A percentile compares a stretch with the other conserved stretches of the same genome.
phyloP scores from a whole-genome alignment of 1,140 invertebrate genomes.

The Helicoverpa armigera region DNA sequence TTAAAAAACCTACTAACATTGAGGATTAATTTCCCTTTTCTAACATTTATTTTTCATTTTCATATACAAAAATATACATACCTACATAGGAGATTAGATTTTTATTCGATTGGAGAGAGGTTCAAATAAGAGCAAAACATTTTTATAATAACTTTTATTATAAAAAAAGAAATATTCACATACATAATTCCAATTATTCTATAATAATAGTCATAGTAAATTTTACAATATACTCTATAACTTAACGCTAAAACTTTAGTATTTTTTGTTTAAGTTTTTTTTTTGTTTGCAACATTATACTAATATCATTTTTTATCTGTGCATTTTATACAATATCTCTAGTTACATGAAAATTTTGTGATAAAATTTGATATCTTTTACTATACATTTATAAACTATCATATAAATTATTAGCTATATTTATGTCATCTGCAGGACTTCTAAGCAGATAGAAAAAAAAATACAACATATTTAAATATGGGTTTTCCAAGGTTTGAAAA shows the following conservation, averaged over 20 bases:
- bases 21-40: too few relatives aligned
- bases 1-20: too few relatives aligned
- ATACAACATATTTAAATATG: too few relatives aligned
- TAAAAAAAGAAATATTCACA: constrained; percentile 40
- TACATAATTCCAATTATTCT: constrained; percentile 62
- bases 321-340: constrained; percentile 46
- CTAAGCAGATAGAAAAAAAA: too few relatives aligned
- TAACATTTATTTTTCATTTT: too few relatives aligned
- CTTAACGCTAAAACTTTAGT: constrained; percentile 36
- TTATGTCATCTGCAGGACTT: constrained; percentile 22
- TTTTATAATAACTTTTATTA: constrained; percentile 27
- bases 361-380: constrained; percentile 33
- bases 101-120: too few relatives aligned
- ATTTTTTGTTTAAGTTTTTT: constrained; percentile 38
- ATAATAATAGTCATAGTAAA: constrained; percentile 65
- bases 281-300: constrained; percentile 46
- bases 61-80: too few relatives aligned
- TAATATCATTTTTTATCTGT: constrained; percentile 49
- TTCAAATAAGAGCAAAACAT: not conserved
- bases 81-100: too few relatives aligned
- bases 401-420: constrained; percentile 32
- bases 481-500: too few relatives aligned
- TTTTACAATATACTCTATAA: constrained; percentile 61
- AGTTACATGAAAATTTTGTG: constrained; percentile 37
- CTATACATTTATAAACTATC: not conserved